Percentiles rank a stretch among this genome's conserved stretches.
These are phyloP conservation scores for Orthonychiurus folsomi DNA, from an alignment of 2,888 invertebrate genomes.

Conservation along the genomic window DNA sequence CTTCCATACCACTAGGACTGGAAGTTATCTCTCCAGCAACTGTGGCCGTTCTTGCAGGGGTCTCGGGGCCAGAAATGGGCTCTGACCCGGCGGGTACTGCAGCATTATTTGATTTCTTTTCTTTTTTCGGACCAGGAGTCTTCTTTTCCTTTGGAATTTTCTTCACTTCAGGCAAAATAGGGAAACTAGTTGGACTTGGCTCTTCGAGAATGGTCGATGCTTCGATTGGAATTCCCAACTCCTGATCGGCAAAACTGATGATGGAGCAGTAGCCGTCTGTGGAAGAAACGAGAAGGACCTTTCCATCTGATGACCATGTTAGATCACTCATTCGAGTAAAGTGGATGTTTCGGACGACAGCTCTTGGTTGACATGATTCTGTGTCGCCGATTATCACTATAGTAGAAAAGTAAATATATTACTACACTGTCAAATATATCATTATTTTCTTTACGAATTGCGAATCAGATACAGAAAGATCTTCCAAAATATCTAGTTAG, in stretches of 20 bases:
- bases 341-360: constrained; percentile 71
- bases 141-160: not conserved
- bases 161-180: constrained; percentile 18
- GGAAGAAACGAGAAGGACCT: constrained; percentile 65
- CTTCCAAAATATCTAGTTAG: not conserved
- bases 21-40: too few relatives aligned
- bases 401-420: constrained; percentile 9
- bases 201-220: constrained; percentile 18
- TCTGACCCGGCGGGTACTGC: not conserved
- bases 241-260: constrained; percentile 62
- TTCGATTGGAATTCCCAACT: constrained; percentile 54
- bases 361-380: constrained; percentile 71
- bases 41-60: too few relatives aligned
- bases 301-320: constrained; percentile 77
- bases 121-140: not conserved
- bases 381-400: constrained; percentile 78
- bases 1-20: too few relatives aligned
- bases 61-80: too few relatives aligned
- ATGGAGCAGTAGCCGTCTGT: constrained; percentile 85
- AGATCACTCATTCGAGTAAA: constrained; percentile 80
- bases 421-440: not conserved
- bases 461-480: too few relatives aligned
- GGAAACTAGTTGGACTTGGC: constrained; percentile 17
- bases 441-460: not conserved
- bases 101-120: too few relatives aligned